Evolutionary conservation across 2,888 invertebrate species (phyloP).

Genomic region (Macaria notata): DNA sequence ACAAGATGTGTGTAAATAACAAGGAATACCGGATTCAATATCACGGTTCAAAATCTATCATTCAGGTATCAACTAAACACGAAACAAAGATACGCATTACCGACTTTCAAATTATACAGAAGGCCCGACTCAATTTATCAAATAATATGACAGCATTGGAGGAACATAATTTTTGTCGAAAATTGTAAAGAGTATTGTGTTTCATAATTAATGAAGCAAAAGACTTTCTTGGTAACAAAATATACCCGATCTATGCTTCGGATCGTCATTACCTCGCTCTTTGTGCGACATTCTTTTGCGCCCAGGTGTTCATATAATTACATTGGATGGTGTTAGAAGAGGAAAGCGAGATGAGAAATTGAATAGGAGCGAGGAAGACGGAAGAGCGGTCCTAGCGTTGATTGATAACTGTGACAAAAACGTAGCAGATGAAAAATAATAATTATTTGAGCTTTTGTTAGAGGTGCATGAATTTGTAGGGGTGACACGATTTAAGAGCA

Average conservation of each 20-base stretch:
- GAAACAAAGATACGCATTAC: constrained; percentile 36
- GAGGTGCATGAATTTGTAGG: constrained; percentile 72
- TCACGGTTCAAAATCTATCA: constrained; percentile 31
- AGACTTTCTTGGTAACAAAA: constrained; percentile 80
- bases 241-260: constrained; percentile 78
- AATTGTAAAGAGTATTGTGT: constrained; percentile 78
- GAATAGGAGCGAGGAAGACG: constrained; percentile 49
- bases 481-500: constrained; percentile 48
- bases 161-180: constrained; percentile 72
- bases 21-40: constrained; percentile 26
- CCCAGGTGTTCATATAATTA: constrained; percentile 82
- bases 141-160: constrained; percentile 72
- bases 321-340: constrained; percentile 61
- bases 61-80: constrained; percentile 26
- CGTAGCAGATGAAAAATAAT: constrained; percentile 82
- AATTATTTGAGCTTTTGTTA: constrained; percentile 80
- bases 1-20: constrained; percentile 14
- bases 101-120: constrained; percentile 52
- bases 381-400: constrained; percentile 68
- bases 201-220: constrained; percentile 82
- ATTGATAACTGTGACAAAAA: constrained; percentile 84
- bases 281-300: constrained; percentile 82
- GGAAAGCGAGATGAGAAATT: constrained; percentile 48
- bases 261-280: constrained; percentile 79
- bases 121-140: constrained; percentile 68